Evolutionary conservation across 2,113 vertebrate genomes (phyloP).

Genomic region (Procapra przewalskii): DNA sequence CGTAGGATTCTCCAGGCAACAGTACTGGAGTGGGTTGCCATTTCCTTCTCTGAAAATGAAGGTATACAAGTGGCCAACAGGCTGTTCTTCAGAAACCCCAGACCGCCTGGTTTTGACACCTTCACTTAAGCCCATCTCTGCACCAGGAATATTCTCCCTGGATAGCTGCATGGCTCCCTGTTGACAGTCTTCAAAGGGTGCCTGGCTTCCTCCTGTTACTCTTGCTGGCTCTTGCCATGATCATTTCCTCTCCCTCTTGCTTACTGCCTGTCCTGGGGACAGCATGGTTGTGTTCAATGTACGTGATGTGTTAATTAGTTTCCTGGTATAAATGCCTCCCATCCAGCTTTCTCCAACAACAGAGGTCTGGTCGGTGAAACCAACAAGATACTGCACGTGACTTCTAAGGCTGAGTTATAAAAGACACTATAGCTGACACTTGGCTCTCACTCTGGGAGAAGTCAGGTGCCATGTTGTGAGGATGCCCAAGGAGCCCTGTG

Average conservation of each 20-base stretch:
- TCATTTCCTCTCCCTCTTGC: neutral
- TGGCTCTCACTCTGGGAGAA: neutral
- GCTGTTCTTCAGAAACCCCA: neutral
- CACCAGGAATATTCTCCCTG: neutral
- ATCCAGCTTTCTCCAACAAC: neutral
- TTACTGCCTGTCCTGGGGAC: neutral
- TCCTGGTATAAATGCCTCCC: neutral
- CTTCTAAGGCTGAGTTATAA: neutral
- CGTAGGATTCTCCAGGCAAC: neutral
- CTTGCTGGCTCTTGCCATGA: neutral
- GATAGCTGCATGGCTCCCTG: neutral
- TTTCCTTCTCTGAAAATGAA: neutral
- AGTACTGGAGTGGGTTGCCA: neutral
- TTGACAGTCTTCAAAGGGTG: neutral
- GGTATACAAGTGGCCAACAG: neutral
- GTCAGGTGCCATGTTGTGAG: neutral
- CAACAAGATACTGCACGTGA: neutral
- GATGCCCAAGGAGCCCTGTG: too few relatives aligned
- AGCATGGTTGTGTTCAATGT: neutral
- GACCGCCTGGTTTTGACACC: neutral
- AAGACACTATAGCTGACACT: neutral
- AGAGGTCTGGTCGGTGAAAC: fast-evolving
- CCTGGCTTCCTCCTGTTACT: neutral
- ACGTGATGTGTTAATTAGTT: neutral
- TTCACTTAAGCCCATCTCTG: neutral